Percentiles rank a stretch among this genome's conserved stretches.
Evolutionary conservation across 2,113 vertebrate genomes (phyloP).

Genomic region (Melanotaenia duboulayi): DNA sequence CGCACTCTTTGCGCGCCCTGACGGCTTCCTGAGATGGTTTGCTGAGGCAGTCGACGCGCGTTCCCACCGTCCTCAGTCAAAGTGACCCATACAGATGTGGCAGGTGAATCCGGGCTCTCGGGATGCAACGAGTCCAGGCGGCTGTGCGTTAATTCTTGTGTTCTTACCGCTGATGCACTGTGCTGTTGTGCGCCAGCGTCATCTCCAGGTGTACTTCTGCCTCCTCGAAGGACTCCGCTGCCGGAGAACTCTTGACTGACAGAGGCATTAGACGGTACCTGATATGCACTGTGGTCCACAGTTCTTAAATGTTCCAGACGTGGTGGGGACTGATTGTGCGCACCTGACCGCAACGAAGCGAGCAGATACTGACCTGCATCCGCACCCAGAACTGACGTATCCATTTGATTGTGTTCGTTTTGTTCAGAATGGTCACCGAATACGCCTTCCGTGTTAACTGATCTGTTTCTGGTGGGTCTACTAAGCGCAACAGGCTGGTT

Average conservation of each 20-base stretch:
- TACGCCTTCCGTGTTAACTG: background rate
- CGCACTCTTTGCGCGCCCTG: slow-evolving; percentile 15
- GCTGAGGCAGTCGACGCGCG: slow-evolving; percentile 10
- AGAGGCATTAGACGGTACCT: slow-evolving; percentile 20
- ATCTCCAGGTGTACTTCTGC: slow-evolving; percentile 24
- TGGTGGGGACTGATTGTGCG: slow-evolving; percentile 5
- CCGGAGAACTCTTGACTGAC: slow-evolving; percentile 69
- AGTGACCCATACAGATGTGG: slow-evolving; percentile 2
- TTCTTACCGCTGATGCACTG: background rate
- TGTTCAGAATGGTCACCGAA: background rate
- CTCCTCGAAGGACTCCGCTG: slow-evolving; percentile 63
- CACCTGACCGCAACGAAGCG: slow-evolving; percentile 20
- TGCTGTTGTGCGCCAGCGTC: slow-evolving; percentile 5
- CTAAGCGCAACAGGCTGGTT: slow-evolving; percentile 11
- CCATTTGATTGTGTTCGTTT: slow-evolving; percentile 24
- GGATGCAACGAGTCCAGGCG: background rate
- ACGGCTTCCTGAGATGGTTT: background rate
- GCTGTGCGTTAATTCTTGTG: slow-evolving; percentile 37
- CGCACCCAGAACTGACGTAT: slow-evolving; percentile 40
- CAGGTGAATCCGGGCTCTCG: slow-evolving; percentile 14
- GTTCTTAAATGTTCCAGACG: background rate
- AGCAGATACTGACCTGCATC: slow-evolving; percentile 63
- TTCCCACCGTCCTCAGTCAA: background rate
- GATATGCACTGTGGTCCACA: background rate
- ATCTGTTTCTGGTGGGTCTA: slow-evolving; percentile 31